Evolutionary conservation across 2,888 invertebrate species (phyloP).

Genomic region (Diaphora mendica): DNA sequence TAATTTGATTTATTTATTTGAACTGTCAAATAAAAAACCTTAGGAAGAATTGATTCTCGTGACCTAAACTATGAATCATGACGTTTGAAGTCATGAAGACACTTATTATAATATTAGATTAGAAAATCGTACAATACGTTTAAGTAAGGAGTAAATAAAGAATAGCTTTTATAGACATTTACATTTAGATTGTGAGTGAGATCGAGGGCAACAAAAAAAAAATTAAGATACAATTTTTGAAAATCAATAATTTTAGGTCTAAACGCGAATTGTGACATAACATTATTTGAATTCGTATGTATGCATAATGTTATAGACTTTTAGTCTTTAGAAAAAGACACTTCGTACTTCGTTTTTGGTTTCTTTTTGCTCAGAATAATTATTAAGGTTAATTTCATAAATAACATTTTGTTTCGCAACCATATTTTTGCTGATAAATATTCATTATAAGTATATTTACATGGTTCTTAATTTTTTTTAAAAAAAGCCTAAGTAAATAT

Average conservation of each 20-base stretch:
- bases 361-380: not conserved
- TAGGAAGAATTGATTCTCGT: too few species aligned
- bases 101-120: too few species aligned
- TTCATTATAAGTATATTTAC: too few species aligned
- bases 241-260: constrained; percentile 1
- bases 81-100: too few species aligned
- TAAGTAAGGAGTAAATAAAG: too few species aligned
- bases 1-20: too few species aligned
- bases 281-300: too few species aligned
- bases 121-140: too few species aligned
- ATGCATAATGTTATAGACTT: not conserved
- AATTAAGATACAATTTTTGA: not conserved
- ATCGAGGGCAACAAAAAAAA: not conserved
- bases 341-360: not conserved
- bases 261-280: not conserved
- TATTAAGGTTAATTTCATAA: not conserved
- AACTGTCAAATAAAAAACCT: too few species aligned
- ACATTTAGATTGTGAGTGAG: not conserved
- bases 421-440: too few species aligned
- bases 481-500: not conserved
- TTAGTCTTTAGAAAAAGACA: not conserved
- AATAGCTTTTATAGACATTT: not conserved
- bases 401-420: too few species aligned
- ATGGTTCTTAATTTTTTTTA: not conserved
- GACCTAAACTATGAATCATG: too few species aligned